Evolutionary conservation across 2,888 invertebrate species (phyloP), one percentile per base, ranked within the genome.

Genomic region (Aethes cnicana): DNA sequence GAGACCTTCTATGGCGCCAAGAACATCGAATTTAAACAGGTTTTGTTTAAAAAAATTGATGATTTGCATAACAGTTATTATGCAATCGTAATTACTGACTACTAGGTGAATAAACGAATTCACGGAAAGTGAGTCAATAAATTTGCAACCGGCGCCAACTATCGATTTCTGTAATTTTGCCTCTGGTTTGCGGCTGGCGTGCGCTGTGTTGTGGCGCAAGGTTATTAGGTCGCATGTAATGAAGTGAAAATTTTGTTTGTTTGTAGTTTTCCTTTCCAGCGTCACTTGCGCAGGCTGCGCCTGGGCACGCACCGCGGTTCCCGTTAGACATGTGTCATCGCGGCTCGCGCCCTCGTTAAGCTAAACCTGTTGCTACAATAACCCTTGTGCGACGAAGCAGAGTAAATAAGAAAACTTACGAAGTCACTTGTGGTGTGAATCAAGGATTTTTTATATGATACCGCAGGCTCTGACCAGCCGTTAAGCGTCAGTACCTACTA

Each of bases 241-340:
- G 37, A 37, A 26, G 33, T 43, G 6, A 42, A 28, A 16, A n/a
- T 37, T 44, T 35, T 41, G 53, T 62, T 61, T 66, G 64, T 65
- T 66, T 68, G 64, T 59, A 58, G 63, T 75, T 78, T 76, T 72
- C 68, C 68, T 71, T 74, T 68, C 64, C 56, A 61, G 59, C 61
- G 61, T 58, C 61, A 61, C 57, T 65, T 62, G 54, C 46, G 49
- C 49, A 54, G 67, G 61, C 70, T 68, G 70, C 68, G 69, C 68
- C 65, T 60, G 68, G 62, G 65, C 61, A 67, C 61, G 67, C 72
- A 30, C 28, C 12, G 26, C n/a, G 49, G 72, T 82, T 81, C 86
- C 88, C 85, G 88, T 86, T 88, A 88, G 85, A 83, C 79, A 77
- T 88, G 85, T 86, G 84, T 84, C 85, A 85, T 81, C 82, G 81